Evolutionary conservation across 2,797 vertebrate species (phyloP), one percentile per base, ranked within the genome.

Genomic region (Alectoris magna): DNA sequence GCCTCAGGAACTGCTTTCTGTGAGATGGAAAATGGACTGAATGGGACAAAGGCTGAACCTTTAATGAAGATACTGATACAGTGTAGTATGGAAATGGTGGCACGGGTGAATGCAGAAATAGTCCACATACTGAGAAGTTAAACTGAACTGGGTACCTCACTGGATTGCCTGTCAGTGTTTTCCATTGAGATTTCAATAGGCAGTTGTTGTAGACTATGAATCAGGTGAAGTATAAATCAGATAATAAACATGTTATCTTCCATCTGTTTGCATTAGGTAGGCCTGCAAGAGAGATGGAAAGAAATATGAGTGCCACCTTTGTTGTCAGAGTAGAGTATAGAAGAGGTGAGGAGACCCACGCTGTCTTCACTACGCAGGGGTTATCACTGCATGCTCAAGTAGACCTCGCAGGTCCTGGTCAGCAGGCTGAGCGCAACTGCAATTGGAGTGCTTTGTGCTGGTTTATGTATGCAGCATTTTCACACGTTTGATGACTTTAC

Each of bases 31-130:
- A 15, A 24, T 6, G 7, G 17, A 16, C 56, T 36, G 34, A 39
- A 51, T 15, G 58, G 56, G 27, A 51, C 64, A 46, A 66, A 11
- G 29, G 6, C 26, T 36, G 27, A 62, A 59, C 38, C 10, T 9
- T 69, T 17, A 8, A 21, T 78, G 16, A 64, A 77, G 38, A 49
- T 51, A 34, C 8, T 59, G 29, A 18, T 13, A 62, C 8, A n/a
- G 14, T 0, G 0, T 2, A 5, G 13, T 46, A 44, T 4, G 16
- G 53, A 67, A 34, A 22, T 41, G 14, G 13, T 60, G 13, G 6
- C 24, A 19, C 4, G 6, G 5, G 4, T 74, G 49, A 66, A 29
- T 44, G 23, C 9, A 64, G 64, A 69, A 18, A 4, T 2, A 1
- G 8, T 66, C 72, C 56, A 27, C 14, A 46, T 36, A 53, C 8